Conservation (phyloP, 2,888 invertebrate genomes). For the Agonopterix alstromeriana region DNA sequence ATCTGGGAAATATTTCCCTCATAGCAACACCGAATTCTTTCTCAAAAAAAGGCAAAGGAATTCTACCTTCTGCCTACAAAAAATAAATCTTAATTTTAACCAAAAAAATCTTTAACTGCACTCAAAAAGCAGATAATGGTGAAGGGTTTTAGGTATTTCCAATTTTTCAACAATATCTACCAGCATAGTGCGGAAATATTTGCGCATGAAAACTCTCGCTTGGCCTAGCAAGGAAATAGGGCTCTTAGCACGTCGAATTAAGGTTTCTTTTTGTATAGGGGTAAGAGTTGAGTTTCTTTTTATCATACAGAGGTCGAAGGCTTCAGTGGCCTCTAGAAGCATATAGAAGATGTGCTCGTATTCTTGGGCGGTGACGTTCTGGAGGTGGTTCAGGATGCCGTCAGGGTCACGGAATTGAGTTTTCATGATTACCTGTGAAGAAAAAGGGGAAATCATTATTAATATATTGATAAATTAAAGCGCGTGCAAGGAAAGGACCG, state of each 20-base stretch:
- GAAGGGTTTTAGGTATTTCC: slow-evolving; percentile 80
- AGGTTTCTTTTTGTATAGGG: slow-evolving; percentile 78
- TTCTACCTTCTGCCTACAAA: slow-evolving; percentile 21
- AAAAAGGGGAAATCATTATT: neutral
- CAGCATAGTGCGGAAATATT: slow-evolving; percentile 74
- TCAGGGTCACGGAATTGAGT: slow-evolving; percentile 90
- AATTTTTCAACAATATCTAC: slow-evolving; percentile 74
- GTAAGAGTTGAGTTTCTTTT: slow-evolving; percentile 81
- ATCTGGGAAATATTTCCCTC: slow-evolving; percentile 10
- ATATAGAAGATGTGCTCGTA: slow-evolving; percentile 78
- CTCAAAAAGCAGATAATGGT: slow-evolving; percentile 83
- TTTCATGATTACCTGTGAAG: slow-evolving; percentile 83
- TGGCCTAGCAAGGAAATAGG: slow-evolving; percentile 83
- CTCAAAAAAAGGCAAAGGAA: slow-evolving; percentile 17
- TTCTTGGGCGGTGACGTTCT: slow-evolving; percentile 75
- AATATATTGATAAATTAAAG: neutral
- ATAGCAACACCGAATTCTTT: slow-evolving; percentile 24
- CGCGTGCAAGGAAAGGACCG: no score
- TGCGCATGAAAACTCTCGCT: slow-evolving; percentile 77
- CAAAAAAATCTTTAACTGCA: slow-evolving; percentile 57
- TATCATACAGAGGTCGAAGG: slow-evolving; percentile 88
- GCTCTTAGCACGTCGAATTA: slow-evolving; percentile 80
- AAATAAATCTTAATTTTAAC: slow-evolving; percentile 17
- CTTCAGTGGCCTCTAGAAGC: slow-evolving; percentile 84
- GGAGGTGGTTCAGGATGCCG: slow-evolving; percentile 87